phyloP scores from a whole-genome alignment of 2,797 vertebrate genomes.

The Triplophysa yarkandensis region DNA sequence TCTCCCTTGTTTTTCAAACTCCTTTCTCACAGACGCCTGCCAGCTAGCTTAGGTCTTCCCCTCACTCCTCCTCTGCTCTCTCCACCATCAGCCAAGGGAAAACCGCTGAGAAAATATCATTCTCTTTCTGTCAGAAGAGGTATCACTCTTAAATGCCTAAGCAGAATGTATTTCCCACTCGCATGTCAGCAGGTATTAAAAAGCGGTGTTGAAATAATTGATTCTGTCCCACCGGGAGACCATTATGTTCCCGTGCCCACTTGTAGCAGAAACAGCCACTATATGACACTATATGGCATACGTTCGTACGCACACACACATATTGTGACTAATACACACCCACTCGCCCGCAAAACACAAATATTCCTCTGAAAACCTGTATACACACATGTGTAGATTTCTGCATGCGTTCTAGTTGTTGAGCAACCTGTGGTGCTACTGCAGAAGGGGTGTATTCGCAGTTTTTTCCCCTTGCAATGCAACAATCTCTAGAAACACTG shows the following conservation, averaged over 20 bases:
- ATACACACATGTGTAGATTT: neutral
- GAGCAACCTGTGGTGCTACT: constrained; percentile 6
- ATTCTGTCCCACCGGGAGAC: constrained; percentile 46
- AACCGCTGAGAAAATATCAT: neutral
- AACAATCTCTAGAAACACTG: constrained; percentile 22
- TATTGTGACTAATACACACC: constrained; percentile 10
- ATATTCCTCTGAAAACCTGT: neutral
- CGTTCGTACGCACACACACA: neutral
- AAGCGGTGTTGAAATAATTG: constrained; percentile 52
- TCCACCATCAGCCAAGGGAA: constrained; percentile 6
- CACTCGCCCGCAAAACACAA: constrained; percentile 6
- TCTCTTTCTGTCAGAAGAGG: constrained; percentile 14
- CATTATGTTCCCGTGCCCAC: constrained; percentile 45
- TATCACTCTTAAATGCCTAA: constrained; percentile 20
- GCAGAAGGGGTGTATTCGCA: constrained; percentile 6
- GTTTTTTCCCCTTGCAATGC: constrained; percentile 32
- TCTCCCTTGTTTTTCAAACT: constrained; percentile 24
- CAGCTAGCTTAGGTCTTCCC: constrained; percentile 43
- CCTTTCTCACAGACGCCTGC: constrained; percentile 40
- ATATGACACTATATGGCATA: neutral
- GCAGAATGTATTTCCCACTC: constrained; percentile 19
- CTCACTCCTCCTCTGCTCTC: neutral
- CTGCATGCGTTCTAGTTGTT: neutral
- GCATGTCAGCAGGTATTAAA: constrained; percentile 48
- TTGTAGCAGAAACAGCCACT: constrained; percentile 37